Base-by-base conservation (phyloP, 2,113 vertebrate species). In the Misgurnus anguillicaudatus region DNA sequence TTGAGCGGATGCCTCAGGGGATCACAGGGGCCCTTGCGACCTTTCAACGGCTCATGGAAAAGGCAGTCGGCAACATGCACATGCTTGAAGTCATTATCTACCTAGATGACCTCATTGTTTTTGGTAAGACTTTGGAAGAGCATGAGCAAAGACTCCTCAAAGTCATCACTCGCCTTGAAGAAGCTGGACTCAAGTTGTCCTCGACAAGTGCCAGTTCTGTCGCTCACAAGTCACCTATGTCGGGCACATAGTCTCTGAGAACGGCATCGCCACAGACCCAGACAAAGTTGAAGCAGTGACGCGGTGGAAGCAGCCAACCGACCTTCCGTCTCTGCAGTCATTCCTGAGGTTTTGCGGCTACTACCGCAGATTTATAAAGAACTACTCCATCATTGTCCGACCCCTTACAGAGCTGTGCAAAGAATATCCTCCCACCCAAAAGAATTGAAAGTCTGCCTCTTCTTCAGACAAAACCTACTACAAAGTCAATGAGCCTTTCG, bases 331-430 rank as follows among this genome's bases (percentile, higher is more conserved):
- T 16, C 13, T 77, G 74, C 45, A n/a, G 60, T 77, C 74, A 9
- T 67, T 67, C 9, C 65, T 67, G 65, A n/a, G 65, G 14, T 76
- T 76, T 21, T 76, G n/a, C n/a, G 60, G 58, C 13, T 76, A 76
- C 41, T 76, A 63, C 8, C 74, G 41, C 38, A 19, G 57, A 10
- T 62, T 76, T 36, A 63, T 67, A 47, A 47, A 67, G 10, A 76
- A 63, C 21, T 47, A 36, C 6, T 76, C 74, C 24, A 31, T 58
- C 16, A 63, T 76, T 10, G 58, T 76, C 14, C 11, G 62, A 36
- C 61, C 74, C 3, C 62, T 77, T 38, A 65, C 74, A 65, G 74
- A 77, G 36, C 45, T 77, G 48, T 67, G 47, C 47, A 77, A 77
- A 57, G 63, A 63, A 0, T 77, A 67, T 42, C 47, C 63, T 41